Evolutionary conservation across 1,140 invertebrate genomes (phyloP), one percentile per base, ranked within the genome.

Genomic region (Venturia canescens): DNA sequence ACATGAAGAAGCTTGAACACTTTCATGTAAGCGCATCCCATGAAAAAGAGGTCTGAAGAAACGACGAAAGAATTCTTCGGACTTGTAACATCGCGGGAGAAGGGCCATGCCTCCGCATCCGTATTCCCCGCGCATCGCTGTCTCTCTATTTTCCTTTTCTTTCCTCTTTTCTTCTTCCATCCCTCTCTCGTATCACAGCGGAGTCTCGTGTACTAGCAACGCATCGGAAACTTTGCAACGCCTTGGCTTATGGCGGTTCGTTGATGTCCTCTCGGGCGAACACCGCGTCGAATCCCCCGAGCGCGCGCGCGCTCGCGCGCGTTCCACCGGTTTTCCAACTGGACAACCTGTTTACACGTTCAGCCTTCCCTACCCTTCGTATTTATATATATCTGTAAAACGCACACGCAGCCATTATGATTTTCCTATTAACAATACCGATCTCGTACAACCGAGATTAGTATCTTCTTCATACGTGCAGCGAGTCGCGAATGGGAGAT

Each of bases 401-500:
- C 60, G 0, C n/a, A 26, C 70, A 60, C 31, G 57, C 31, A 31
- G 18, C 18, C 67, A 74, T 81, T 80, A 88, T 90, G 85, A 91
- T 91, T 90, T 89, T 81, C 82, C 87, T 86, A 89, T 90, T 90
- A 88, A 89, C 86, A 89, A 88, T 88, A 87, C 84, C 66, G 83
- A 57, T 80, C 84, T 82, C 84, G 84, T 80, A 70, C 81, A 71
- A 74, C 57, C 34, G 67, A 87, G 90, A 90, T 89, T 89, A 87
- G 85, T 89, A 91, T 90, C 89, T 86, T 53, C 70, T 79, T 82
- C 79, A 76, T 67, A 81, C 63, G 82, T 77, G 75, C 53, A 44
- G 21, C 31, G 75, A 66, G 34, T 66, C 60, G 13, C 1, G 75
- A 77, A 77, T 60, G 50, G 63, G 72, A 76, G 53, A n/a, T 77